phyloP scores from a whole-genome alignment of 2,113 vertebrate genomes.

The Rousettus leschenaultii region DNA sequence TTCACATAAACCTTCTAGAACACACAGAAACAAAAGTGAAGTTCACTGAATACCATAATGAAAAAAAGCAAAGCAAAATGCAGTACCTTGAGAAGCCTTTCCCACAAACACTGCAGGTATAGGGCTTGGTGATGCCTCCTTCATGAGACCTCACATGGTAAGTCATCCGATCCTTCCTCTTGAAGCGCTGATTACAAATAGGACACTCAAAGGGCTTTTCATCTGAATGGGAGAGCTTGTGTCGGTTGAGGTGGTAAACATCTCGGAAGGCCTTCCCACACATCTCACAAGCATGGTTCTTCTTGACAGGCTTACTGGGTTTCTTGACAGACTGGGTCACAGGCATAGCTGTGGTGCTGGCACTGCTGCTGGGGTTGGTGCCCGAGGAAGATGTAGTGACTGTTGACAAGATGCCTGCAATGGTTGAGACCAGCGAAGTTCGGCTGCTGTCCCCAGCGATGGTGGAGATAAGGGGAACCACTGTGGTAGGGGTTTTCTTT shows the following conservation, averaged over 20 bases:
- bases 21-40: slow-evolving; percentile 30
- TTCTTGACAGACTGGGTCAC: slow-evolving; percentile 90
- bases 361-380: slow-evolving; percentile 87
- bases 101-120: slow-evolving; percentile 98
- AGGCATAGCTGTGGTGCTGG: slow-evolving; percentile 84
- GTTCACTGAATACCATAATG: slow-evolving; percentile 1
- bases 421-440: slow-evolving; percentile 93
- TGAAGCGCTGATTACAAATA: slow-evolving; percentile 98
- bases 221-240: slow-evolving; percentile 98
- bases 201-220: slow-evolving; percentile 98
- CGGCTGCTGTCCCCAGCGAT: slow-evolving; percentile 92
- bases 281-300: slow-evolving; percentile 99
- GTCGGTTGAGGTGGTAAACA: slow-evolving; percentile 97
- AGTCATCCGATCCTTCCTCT: slow-evolving; percentile 99
- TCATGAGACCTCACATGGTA: slow-evolving; percentile 98
- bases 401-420: slow-evolving; percentile 95
- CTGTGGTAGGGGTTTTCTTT: slow-evolving; percentile 93
- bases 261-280: slow-evolving; percentile 98
- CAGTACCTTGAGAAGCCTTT: slow-evolving; percentile 98
- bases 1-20: slow-evolving; percentile 26
- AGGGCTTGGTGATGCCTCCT: slow-evolving; percentile 97
- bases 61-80: slow-evolving; percentile 56
- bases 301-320: slow-evolving; percentile 96
- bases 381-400: slow-evolving; percentile 94
- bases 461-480: slow-evolving; percentile 95